A percentile compares a stretch with the other conserved stretches of the same genome.
These are phyloP conservation scores for Bombus fervidus DNA, from an alignment of 1,140 invertebrate genomes.

Conservation along the genomic window DNA sequence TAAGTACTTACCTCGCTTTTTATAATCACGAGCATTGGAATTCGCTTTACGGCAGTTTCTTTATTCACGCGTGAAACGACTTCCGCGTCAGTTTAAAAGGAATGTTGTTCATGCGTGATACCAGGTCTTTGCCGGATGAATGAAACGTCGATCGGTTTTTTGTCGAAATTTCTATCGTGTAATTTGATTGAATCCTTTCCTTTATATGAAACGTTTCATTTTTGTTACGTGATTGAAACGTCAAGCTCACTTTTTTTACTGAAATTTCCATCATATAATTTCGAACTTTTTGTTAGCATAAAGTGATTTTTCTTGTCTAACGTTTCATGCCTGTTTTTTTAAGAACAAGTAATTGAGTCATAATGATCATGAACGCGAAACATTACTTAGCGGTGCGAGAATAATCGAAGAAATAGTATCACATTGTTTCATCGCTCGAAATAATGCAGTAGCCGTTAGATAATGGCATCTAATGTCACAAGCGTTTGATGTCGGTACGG, in stretches of 20 bases:
- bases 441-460: slow-evolving; percentile 11
- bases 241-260: background rate
- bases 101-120: background rate
- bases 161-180: background rate
- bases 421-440: background rate
- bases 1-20: background rate
- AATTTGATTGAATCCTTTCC: background rate
- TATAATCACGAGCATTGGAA: slow-evolving; percentile 33
- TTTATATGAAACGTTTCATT: background rate
- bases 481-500: slow-evolving; percentile 23
- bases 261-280: background rate
- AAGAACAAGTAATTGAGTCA: background rate
- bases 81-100: slow-evolving; percentile 26
- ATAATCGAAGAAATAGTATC: background rate
- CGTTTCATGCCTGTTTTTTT: background rate
- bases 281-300: background rate
- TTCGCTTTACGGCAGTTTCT: slow-evolving; percentile 29
- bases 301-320: too few species aligned
- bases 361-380: background rate
- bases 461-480: slow-evolving; percentile 40
- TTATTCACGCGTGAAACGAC: slow-evolving; percentile 37
- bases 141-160: background rate
- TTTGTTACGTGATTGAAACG: background rate
- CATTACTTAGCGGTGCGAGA: background rate
- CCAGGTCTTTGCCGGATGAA: background rate